Evolutionary conservation across 92 coral and sea anemone species (phyloP), one percentile per base, ranked within the genome.

Genomic region (Muricea muricata): DNA sequence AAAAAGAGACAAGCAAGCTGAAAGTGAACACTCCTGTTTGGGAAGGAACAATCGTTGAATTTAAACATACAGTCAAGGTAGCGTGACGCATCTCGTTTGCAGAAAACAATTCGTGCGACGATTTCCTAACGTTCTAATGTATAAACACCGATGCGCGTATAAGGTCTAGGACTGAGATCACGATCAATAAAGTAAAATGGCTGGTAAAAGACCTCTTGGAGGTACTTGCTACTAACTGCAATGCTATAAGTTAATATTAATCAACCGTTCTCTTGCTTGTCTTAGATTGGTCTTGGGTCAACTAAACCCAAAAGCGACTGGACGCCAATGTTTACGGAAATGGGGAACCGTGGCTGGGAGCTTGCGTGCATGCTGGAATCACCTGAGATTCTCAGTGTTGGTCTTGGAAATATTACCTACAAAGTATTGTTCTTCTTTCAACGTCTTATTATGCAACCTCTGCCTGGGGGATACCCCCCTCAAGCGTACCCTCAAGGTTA

Each of bases 301-400:
- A 96, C 99, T 18, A 96, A 96, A 79, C 98, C 99, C 23, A 91
- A 93, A 85, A 97, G 98, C 84, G 98, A 96, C 90, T 96, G 99
- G 99, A 91, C 95, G 56, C 98, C 98, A 81, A 93, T 96, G 98
- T 92, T 96, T 54, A 79, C 78, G 71, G 99, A 96, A 84, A 94
- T 94, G 98, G 98, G 98, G 25, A 84, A 70, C 79, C 93, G 97
- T 66, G 98, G 98, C 81, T 94, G 98, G 98, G 97, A 94, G 71
- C 88, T 94, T 57, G 99, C 99, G 0, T 92, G 98, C 88, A 96
- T 96, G 99, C 69, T 96, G 23, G 99, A 96, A 84, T 94, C 99
- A 35, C 99, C 98, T 47, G 99, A 96, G 80, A 89, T 96, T 28
- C 86, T 90, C 0, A 92, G 75, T 50, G 80, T 96, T n/a, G 98